Conservation (phyloP, 2,113 vertebrate species). For the human region DNA sequence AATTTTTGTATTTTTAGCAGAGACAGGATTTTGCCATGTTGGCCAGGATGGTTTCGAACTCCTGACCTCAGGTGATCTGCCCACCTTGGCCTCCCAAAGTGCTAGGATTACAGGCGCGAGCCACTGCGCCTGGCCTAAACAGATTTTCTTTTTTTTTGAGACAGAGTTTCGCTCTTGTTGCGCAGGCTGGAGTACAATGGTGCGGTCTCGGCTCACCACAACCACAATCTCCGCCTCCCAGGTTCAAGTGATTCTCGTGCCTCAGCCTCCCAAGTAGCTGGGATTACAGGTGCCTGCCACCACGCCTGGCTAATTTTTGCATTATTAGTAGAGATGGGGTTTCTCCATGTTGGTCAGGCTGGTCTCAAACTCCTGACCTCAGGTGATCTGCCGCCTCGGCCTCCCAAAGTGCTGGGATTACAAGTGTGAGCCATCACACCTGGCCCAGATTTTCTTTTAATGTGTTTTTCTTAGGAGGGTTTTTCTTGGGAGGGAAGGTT, state of each 20-base stretch:
- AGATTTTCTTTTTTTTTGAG: background rate
- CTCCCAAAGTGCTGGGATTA: background rate
- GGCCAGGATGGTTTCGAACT: background rate
- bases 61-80: background rate
- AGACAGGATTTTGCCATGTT: no score
- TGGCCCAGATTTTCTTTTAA: background rate
- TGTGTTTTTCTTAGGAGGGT: background rate
- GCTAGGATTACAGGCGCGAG: background rate
- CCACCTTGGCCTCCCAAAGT: background rate
- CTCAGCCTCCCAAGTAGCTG: no score
- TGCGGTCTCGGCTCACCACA: accelerated
- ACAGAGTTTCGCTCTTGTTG: background rate
- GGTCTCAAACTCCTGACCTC: background rate
- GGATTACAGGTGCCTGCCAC: no score
- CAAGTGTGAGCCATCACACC: background rate
- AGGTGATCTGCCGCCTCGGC: background rate
- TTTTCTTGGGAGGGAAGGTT: background rate
- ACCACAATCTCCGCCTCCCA: no score
- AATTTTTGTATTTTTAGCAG: no score
- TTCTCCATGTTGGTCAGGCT: no score
- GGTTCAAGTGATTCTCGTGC: no score
- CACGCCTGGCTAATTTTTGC: no score
- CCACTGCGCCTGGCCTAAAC: no score
- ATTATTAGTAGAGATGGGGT: no score
- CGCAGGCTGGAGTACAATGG: background rate